Percentiles rank a stretch among this genome's conserved stretches.
Evolutionary conservation across 1,140 invertebrate genomes (phyloP).

Genomic region (Pseudoatta argentina): DNA sequence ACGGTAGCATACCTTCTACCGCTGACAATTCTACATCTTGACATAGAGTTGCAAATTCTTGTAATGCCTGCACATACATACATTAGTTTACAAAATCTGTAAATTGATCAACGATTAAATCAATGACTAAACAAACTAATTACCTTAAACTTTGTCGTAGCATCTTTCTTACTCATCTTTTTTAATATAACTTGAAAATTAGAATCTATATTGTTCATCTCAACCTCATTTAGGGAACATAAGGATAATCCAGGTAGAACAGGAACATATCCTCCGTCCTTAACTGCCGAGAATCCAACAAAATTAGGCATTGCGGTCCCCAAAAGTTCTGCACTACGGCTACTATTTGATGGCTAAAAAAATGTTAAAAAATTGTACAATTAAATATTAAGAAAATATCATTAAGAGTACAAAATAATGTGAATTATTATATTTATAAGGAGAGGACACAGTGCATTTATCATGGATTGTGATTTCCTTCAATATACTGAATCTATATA

Average conservation of each 20-base stretch:
- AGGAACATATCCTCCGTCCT: conserved; percentile 88
- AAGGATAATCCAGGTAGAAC: conserved; percentile 87
- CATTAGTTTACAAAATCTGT: conserved; percentile 13
- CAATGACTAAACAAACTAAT: background rate
- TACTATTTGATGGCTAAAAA: conserved; percentile 93
- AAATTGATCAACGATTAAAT: background rate
- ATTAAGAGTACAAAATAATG: background rate
- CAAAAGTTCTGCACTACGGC: conserved; percentile 92
- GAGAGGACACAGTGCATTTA: too few species aligned
- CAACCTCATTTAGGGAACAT: conserved; percentile 86
- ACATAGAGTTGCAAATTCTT: conserved; percentile 92
- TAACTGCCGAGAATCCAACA: conserved; percentile 89
- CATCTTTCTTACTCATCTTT: conserved; percentile 95
- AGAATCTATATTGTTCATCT: conserved; percentile 87
- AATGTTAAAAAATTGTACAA: conserved; percentile 58
- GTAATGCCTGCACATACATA: conserved; percentile 88
- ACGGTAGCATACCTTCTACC: conserved; percentile 90
- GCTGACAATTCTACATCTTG: conserved; percentile 87
- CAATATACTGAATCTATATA: too few species aligned
- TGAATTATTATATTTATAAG: background rate
- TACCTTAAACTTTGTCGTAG: conserved; percentile 94
- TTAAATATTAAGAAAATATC: background rate
- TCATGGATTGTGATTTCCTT: too few species aligned
- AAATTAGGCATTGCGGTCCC: conserved; percentile 88
- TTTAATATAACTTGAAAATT: conserved; percentile 90